Conservation (phyloP, 2,797 vertebrate species). For the Bufotes viridis region DNA sequence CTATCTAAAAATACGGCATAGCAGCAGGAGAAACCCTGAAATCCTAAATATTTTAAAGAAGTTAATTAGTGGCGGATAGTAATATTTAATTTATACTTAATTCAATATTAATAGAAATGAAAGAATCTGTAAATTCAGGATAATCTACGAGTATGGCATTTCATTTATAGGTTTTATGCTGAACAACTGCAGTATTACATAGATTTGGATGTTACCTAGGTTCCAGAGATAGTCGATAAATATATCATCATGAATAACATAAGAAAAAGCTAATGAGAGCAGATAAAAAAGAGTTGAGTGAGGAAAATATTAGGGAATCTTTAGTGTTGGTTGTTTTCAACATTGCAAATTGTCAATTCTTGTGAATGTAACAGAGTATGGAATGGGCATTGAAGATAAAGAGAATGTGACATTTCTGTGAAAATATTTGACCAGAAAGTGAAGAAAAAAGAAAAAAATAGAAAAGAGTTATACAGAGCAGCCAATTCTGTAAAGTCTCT, state of each 20-base stretch:
- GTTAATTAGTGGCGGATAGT: neutral
- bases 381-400: neutral
- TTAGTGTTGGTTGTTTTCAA: neutral
- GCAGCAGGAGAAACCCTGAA: neutral
- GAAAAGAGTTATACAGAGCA: neutral
- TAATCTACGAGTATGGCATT: neutral
- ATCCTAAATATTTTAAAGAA: neutral
- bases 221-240: neutral
- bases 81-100: neutral
- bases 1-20: neutral
- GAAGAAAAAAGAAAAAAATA: neutral
- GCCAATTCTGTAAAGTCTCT: neutral
- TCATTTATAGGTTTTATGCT: neutral
- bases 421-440: neutral
- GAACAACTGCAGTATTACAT: neutral
- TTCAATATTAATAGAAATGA: neutral
- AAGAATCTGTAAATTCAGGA: neutral
- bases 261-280: constrained; percentile 3
- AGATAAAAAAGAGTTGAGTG: neutral
- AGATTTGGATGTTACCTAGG: neutral
- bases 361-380: neutral
- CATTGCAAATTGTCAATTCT: neutral
- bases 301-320: neutral
- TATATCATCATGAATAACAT: neutral
- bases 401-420: neutral